Percentiles rank a stretch among this genome's conserved stretches.
These are phyloP conservation scores for Sebastes kiyomatsui DNA, from an alignment of 2,797 vertebrate species.

Conservation along the genomic window DNA sequence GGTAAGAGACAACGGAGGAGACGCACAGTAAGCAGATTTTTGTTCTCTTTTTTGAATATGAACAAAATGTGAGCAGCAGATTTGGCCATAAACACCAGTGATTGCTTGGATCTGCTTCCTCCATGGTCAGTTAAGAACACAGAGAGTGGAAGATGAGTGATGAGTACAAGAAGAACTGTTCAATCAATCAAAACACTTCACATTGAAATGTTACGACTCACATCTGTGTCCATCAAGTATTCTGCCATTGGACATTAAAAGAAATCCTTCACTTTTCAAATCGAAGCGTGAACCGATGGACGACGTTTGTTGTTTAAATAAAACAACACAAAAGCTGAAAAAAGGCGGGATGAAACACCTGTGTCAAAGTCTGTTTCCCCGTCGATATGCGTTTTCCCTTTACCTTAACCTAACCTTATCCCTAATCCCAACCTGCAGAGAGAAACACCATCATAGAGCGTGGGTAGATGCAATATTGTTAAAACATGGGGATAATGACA, in stretches of 20 bases:
- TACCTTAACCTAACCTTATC: neutral
- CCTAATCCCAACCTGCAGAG: neutral
- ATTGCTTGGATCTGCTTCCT: constrained; percentile 53
- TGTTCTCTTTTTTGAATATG: constrained; percentile 46
- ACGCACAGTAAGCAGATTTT: constrained; percentile 28
- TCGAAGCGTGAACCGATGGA: neutral
- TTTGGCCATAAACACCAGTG: constrained; percentile 62
- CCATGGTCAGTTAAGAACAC: constrained; percentile 17
- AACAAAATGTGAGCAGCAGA: constrained; percentile 71
- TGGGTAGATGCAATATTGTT: neutral
- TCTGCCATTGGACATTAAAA: too few relatives aligned
- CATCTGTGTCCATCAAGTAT: neutral
- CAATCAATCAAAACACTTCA: neutral
- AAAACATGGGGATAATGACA: neutral
- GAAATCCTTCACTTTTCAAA: too few relatives aligned
- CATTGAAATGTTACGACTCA: neutral
- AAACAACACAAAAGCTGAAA: neutral
- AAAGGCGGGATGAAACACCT: neutral
- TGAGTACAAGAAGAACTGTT: neutral
- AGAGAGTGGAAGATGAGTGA: neutral
- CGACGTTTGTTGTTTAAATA: neutral
- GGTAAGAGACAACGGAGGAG: constrained; percentile 14
- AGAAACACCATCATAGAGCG: neutral
- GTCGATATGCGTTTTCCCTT: neutral
- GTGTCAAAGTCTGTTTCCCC: neutral